A percentile compares a stretch with the other conserved stretches of the same genome.
These are phyloP conservation scores for Eulemur rufifrons DNA, from an alignment of 2,113 vertebrate species.

Conservation along the genomic window DNA sequence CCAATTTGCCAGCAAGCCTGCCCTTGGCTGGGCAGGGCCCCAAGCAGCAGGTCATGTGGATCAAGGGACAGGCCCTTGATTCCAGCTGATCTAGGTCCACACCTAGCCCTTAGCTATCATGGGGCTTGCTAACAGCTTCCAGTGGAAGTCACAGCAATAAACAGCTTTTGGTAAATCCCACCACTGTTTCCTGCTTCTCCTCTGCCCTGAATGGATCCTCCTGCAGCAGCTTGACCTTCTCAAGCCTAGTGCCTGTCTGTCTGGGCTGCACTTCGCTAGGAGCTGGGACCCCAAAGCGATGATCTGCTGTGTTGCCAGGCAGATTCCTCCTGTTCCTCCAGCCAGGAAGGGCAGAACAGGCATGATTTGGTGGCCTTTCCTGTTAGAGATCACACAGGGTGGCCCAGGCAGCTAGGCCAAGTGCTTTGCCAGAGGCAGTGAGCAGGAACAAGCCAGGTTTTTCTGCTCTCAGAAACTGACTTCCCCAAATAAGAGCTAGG, in stretches of 20 bases:
- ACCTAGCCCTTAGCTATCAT: background rate
- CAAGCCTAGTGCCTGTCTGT: background rate
- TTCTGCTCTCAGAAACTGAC: background rate
- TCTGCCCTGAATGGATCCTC: background rate
- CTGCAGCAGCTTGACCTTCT: background rate
- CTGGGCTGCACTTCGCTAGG: background rate
- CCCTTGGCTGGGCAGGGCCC: background rate
- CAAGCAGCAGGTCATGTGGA: background rate
- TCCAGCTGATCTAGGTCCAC: background rate
- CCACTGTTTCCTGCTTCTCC: background rate
- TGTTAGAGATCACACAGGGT: background rate
- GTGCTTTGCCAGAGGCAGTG: background rate
- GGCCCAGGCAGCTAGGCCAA: background rate
- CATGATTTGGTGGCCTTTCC: background rate
- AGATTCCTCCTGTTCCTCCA: background rate
- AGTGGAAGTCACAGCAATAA: conserved; percentile 68
- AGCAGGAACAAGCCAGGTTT: background rate
- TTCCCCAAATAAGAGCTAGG: background rate
- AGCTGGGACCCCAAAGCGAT: background rate
- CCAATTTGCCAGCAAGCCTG: background rate
- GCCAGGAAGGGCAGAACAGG: background rate
- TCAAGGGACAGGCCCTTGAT: background rate
- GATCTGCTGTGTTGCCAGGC: background rate
- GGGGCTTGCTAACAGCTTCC: conserved; percentile 8
- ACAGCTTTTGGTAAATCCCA: conserved; percentile 7